Conservation (phyloP, 2,888 invertebrate species). For the Ferrisia virgata region DNA sequence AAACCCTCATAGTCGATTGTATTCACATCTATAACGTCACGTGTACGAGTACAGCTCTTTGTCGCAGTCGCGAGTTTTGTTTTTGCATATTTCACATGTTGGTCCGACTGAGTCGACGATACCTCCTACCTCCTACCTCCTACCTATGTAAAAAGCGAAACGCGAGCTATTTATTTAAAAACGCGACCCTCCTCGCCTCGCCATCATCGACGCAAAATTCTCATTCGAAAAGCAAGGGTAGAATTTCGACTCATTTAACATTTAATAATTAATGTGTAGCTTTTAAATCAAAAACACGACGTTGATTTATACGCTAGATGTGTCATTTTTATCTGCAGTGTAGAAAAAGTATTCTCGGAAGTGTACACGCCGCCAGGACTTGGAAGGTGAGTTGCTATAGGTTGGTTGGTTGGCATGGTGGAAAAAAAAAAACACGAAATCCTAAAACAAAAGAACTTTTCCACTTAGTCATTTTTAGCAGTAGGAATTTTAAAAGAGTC, state of each 20-base stretch:
- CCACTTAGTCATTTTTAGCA: slow-evolving; percentile 13
- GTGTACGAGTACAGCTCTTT: background rate
- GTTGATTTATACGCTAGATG: slow-evolving; percentile 8
- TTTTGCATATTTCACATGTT: too few species aligned
- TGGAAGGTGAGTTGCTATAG: too few species aligned
- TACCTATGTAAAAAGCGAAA: background rate
- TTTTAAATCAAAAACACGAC: slow-evolving; percentile 22
- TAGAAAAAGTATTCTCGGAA: background rate
- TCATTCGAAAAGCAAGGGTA: background rate
- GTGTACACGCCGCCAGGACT: background rate
- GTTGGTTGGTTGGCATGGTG: too few species aligned
- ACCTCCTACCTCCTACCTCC: too few species aligned
- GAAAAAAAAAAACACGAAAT: background rate
- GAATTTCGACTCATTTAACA: slow-evolving; percentile 4
- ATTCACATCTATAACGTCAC: background rate
- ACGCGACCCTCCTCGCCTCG: background rate
- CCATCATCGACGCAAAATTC: too few species aligned
- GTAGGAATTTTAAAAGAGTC: background rate
- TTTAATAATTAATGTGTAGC: slow-evolving; percentile 14
- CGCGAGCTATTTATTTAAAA: background rate
- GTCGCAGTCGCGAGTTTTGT: background rate
- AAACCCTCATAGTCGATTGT: background rate
- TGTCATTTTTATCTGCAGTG: slow-evolving; percentile 1
- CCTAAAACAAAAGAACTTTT: slow-evolving; percentile 24
- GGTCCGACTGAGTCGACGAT: too few species aligned